These are phyloP conservation scores for Drosophila quinaria DNA, from an alignment of 2,888 invertebrate species.

Conservation along the genomic window DNA sequence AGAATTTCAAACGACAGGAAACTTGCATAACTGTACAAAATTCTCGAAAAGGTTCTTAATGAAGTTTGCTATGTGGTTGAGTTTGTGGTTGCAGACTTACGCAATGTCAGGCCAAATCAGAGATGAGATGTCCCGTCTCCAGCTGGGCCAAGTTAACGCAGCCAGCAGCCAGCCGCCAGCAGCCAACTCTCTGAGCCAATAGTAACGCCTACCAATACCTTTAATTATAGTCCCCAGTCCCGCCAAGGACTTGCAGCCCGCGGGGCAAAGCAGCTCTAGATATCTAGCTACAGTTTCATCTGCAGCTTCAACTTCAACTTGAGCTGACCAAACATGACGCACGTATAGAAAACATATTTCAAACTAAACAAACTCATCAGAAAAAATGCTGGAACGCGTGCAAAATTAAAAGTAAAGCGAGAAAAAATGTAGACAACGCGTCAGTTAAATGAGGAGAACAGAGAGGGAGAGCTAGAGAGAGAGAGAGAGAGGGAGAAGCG, in stretches of 20 bases:
- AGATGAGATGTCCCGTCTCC: conserved; percentile 34
- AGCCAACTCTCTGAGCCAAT: conserved; percentile 67
- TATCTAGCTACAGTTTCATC: background rate
- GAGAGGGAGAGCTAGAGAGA: background rate
- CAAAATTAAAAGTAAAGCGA: conserved; percentile 78
- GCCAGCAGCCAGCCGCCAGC: conserved; percentile 24
- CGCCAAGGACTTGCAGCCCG: conserved; percentile 48
- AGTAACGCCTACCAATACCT: conserved; percentile 81
- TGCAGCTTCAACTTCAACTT: background rate
- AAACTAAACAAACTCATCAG: conserved; percentile 81
- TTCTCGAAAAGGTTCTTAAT: conserved; percentile 42
- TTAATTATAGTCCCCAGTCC: conserved; percentile 71
- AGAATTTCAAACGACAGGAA: conserved; percentile 68
- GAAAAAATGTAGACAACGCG: conserved; percentile 57
- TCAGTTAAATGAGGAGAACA: conserved; percentile 6
- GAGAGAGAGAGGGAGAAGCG: background rate
- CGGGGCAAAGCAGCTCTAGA: conserved; percentile 24
- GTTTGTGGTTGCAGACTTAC: conserved; percentile 49
- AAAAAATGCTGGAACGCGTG: conserved; percentile 69
- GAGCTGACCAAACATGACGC: conserved; percentile 72
- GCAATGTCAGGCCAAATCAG: conserved; percentile 67
- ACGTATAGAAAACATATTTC: conserved; percentile 82
- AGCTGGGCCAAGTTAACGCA: conserved; percentile 6
- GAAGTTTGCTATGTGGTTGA: background rate
- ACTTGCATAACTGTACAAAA: conserved; percentile 74